These are phyloP conservation scores for Byasa hedistus DNA, from an alignment of 2,888 invertebrate species.

Conservation along the genomic window DNA sequence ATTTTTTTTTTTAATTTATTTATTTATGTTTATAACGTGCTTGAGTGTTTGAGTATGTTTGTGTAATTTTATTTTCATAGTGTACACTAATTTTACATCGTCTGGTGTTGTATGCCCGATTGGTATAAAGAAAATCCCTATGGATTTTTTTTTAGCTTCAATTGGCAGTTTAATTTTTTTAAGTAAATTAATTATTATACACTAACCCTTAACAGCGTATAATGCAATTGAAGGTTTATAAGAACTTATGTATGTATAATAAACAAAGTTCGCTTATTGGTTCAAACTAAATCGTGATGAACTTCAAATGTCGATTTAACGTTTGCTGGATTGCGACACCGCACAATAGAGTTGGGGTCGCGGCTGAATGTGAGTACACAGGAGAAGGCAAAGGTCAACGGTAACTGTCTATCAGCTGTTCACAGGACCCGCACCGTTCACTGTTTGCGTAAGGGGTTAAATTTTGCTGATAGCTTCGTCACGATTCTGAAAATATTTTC, in stretches of 20 bases:
- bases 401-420: constrained; percentile 18
- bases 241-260: neutral
- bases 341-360: constrained; percentile 15
- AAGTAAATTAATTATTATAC: too few relatives aligned
- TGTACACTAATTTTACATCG: too few relatives aligned
- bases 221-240: too few relatives aligned
- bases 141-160: too few relatives aligned
- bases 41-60: too few relatives aligned
- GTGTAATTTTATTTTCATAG: too few relatives aligned
- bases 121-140: too few relatives aligned
- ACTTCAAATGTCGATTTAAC: constrained; percentile 9
- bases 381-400: constrained; percentile 19
- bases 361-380: constrained; percentile 14
- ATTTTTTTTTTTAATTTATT: too few relatives aligned
- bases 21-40: too few relatives aligned
- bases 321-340: constrained; percentile 18
- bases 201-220: too few relatives aligned
- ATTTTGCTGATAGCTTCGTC: neutral
- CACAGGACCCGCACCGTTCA: constrained; percentile 6
- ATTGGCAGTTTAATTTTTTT: too few relatives aligned
- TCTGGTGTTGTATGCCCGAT: too few relatives aligned
- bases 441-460: constrained; percentile 9
- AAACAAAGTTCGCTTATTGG: neutral
- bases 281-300: constrained; percentile 11
- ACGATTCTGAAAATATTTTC: neutral